Conservation (phyloP, 2,888 invertebrate genomes). For the Lutraria lutraria region DNA sequence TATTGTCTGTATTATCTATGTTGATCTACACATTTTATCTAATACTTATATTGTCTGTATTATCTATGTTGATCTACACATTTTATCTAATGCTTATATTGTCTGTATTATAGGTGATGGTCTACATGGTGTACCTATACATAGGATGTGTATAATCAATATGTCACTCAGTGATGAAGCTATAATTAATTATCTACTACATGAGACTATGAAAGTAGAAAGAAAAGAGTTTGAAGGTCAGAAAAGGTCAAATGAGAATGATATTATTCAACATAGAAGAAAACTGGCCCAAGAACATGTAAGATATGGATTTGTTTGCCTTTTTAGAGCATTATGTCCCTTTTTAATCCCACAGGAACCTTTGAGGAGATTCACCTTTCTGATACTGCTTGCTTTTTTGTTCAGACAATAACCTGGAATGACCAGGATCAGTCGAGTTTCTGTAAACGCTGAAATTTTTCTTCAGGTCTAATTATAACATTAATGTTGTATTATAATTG, state of each 20-base stretch:
- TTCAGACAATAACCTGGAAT: no score
- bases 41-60: background rate
- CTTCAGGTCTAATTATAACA: no score
- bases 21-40: no score
- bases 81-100: conserved; percentile 21
- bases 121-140: conserved; percentile 79
- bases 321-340: background rate
- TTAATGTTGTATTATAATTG: no score
- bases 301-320: conserved; percentile 52
- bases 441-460: no score
- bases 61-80: conserved; percentile 81
- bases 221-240: conserved; percentile 85
- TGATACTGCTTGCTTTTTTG: no score
- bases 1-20: no score
- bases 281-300: conserved; percentile 84
- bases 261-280: conserved; percentile 83
- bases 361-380: no score
- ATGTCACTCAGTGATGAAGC: conserved; percentile 85
- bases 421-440: no score
- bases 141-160: conserved; percentile 76
- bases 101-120: conserved; percentile 79
- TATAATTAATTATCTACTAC: conserved; percentile 83
- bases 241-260: conserved; percentile 83
- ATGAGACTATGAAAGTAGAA: conserved; percentile 84
- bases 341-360: background rate